Percentiles rank a stretch among this genome's conserved stretches.
These are phyloP conservation scores for Tenebrio molitor DNA, from an alignment of 1,140 invertebrate species.

Conservation along the genomic window DNA sequence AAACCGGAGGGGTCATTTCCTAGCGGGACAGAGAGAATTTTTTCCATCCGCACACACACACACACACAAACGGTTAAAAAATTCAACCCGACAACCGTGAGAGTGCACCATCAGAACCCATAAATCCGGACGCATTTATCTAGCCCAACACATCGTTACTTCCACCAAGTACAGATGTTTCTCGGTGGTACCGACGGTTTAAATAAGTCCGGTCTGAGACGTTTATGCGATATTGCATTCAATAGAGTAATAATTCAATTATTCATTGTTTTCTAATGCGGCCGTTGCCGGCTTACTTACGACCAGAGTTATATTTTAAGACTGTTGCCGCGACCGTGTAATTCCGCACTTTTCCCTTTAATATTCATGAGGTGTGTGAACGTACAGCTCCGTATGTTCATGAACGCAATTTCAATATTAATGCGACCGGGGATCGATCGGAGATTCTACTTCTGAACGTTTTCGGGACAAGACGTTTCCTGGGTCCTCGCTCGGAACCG, in stretches of 20 bases:
- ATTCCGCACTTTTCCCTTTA: conserved; percentile 27
- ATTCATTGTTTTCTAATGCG: conserved; percentile 45
- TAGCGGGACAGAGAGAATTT: conserved; percentile 19
- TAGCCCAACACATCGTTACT: conserved; percentile 33
- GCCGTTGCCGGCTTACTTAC: not conserved
- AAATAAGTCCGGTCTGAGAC: conserved; percentile 27
- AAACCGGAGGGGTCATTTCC: conserved; percentile 36
- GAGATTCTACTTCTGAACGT: too few relatives aligned
- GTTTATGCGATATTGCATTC: conserved; percentile 43
- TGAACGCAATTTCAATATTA: too few relatives aligned
- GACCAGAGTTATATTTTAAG: not conserved
- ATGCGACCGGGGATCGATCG: too few relatives aligned
- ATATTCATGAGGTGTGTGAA: conserved; percentile 36
- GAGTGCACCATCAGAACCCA: not conserved
- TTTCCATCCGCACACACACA: conserved; percentile 9
- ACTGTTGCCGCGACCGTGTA: not conserved
- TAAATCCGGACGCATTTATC: conserved; percentile 35
- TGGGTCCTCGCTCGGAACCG: too few relatives aligned
- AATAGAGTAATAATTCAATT: conserved; percentile 42
- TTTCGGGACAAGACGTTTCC: too few relatives aligned
- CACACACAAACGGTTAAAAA: not conserved
- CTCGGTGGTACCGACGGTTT: too few relatives aligned
- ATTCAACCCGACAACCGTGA: conserved; percentile 16
- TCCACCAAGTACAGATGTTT: conserved; percentile 3
- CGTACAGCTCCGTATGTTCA: too few relatives aligned